These are phyloP conservation scores for Petaurus breviceps DNA, from an alignment of 2,113 vertebrate species.

Conservation along the genomic window DNA sequence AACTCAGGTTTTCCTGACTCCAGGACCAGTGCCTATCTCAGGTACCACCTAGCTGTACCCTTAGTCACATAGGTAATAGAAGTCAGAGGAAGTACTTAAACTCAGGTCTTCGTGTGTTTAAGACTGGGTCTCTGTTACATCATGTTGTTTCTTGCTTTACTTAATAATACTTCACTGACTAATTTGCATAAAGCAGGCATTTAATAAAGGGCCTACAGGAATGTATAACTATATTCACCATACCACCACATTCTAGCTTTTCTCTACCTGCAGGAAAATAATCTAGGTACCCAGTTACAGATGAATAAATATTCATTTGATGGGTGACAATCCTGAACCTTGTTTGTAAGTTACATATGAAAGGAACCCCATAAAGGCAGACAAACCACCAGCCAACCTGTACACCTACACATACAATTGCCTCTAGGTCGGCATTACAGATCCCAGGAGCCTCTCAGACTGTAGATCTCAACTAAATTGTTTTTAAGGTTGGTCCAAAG, in stretches of 20 bases:
- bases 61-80: background rate
- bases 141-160: background rate
- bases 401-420: background rate
- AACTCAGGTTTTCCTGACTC: background rate
- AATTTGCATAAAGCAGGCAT: background rate
- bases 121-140: background rate
- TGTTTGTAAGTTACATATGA: conserved; percentile 25
- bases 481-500: conserved; percentile 63
- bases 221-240: background rate
- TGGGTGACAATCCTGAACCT: conserved; percentile 20
- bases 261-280: background rate
- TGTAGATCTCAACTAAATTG: conserved; percentile 34
- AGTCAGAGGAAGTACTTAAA: background rate
- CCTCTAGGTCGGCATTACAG: conserved; percentile 50
- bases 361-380: background rate
- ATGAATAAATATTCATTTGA: background rate
- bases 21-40: background rate
- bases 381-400: background rate
- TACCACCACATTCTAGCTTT: background rate
- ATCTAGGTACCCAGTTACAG: background rate
- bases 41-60: background rate
- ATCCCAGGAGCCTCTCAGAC: conserved; percentile 15
- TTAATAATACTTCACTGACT: background rate
- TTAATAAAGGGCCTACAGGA: background rate
- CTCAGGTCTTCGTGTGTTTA: background rate